Evolutionary conservation across 2,888 invertebrate species (phyloP), one percentile per base, ranked within the genome.

Genomic region (Fragum whitleyi): DNA sequence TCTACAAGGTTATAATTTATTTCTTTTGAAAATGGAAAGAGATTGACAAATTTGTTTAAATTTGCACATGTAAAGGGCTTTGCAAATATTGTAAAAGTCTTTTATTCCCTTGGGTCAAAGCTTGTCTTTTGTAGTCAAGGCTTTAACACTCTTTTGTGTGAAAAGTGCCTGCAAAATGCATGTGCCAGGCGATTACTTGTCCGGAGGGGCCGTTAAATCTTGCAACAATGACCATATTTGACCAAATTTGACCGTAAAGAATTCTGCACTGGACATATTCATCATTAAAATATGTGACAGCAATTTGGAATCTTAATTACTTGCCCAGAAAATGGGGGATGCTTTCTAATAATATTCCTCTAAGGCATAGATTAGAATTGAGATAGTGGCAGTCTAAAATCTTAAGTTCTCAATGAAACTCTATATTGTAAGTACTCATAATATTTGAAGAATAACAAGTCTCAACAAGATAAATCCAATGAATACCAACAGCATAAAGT

Each of bases 81-180:
- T 53, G 7, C 1, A 1, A 53, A 23, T 7, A n/a, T 53, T 53
- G 51, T 51, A n/a, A 51, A 42, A 51, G 21, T 36, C 5, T n/a
- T 21, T 51, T 23, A 59, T 19, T 62, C 62, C 36, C 62, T 32
- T 62, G 62, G 29, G 62, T 9, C 19, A 32, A 36, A n/a, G 36
- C 32, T n/a, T 32, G 36, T 32, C 36, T 62, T 62, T 62, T 62
- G 62, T 32, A 36, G 28, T 62, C n/a, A n/a, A 5, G 9, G 23
- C 1, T 32, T 32, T 32, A 36, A 32, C 62, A 32, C 62, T 36
- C 62, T 32, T 61, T 36, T 62, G 62, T 62, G 62, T 62, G 62
- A 62, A 62, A 62, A 32, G 77, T 71, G 75, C 55, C 62, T 61
- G 67, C 74, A 81, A 83, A 83, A 80, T 83, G 83, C 83, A 83